Percentiles rank a stretch among this genome's conserved stretches.
Conservation (phyloP, 2,888 invertebrate genomes). For the Geophilus truncorum region DNA sequence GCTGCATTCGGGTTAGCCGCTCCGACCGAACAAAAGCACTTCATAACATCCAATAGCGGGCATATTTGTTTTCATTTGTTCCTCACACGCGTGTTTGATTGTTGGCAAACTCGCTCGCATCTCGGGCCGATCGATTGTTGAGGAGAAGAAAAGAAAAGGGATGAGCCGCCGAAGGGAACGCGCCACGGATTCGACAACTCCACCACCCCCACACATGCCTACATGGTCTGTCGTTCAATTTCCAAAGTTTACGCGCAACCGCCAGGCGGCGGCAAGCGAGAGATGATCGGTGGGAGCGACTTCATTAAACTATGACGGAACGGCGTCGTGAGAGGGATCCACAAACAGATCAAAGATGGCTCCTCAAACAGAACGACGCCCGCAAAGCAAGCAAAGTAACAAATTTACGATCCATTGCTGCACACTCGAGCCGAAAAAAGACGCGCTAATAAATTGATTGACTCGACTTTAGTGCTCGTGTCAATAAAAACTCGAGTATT, state of each 20-base stretch:
- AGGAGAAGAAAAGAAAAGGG: not conserved
- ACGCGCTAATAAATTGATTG: not conserved
- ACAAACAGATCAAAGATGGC: constrained; percentile 23
- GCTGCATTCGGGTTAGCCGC: constrained; percentile 21
- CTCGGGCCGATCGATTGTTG: constrained; percentile 21
- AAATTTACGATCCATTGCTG: constrained; percentile 16
- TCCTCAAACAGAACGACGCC: constrained; percentile 17
- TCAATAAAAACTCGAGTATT: not conserved
- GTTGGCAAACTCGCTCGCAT: not conserved
- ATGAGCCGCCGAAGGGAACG: constrained; percentile 27
- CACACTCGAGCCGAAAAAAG: not conserved
- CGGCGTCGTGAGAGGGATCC: constrained; percentile 20
- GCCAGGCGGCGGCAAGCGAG: constrained; percentile 19
- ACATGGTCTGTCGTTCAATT: not conserved
- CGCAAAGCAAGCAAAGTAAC: constrained; percentile 21
- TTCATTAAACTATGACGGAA: constrained; percentile 27
- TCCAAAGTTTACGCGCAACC: constrained; percentile 27
- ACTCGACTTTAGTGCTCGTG: not conserved
- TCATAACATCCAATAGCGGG: constrained; percentile 27
- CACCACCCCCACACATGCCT: not conserved
- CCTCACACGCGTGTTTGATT: constrained; percentile 27
- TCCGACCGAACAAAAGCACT: constrained; percentile 27
- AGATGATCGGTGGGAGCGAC: constrained; percentile 21
- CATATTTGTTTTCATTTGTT: constrained; percentile 27
- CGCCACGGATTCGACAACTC: not conserved